Evolutionary conservation across 2,113 vertebrate species (phyloP).

Genomic region (Condylura cristata): DNA sequence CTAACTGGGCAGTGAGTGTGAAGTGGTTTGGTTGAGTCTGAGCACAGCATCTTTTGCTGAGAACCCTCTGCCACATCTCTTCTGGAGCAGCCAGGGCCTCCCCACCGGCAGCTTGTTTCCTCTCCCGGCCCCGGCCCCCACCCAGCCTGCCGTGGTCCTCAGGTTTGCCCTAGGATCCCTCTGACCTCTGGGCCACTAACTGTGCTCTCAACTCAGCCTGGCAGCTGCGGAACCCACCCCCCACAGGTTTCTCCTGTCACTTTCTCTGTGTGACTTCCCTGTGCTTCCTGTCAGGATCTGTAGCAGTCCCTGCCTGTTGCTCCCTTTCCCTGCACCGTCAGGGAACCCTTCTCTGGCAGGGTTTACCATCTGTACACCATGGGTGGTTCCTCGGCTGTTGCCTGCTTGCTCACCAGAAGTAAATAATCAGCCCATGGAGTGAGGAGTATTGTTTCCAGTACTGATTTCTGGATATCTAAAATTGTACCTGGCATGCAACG

Average conservation of each 20-base stretch:
- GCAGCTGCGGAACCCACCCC: not conserved
- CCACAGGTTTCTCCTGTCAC: not conserved
- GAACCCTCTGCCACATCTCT: not conserved
- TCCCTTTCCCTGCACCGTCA: not conserved
- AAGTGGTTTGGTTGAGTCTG: not conserved
- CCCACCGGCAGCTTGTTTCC: not conserved
- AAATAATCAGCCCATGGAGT: not conserved
- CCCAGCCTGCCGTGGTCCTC: not conserved
- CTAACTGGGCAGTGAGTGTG: not conserved
- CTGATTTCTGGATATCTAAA: not conserved
- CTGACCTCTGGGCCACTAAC: rapidly evolving
- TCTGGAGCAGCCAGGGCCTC: not conserved
- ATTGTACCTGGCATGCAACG: not conserved
- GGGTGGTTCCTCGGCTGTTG: not conserved
- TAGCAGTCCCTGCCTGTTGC: not conserved
- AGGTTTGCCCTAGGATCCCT: rapidly evolving
- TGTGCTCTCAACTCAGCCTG: not conserved
- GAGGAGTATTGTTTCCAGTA: not conserved
- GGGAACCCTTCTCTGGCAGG: not conserved
- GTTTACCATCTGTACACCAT: rapidly evolving
- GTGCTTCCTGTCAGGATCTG: not conserved
- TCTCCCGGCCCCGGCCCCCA: not conserved
- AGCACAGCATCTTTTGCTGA: not conserved
- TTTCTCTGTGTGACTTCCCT: not conserved
- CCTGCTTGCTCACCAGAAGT: not conserved